Conservation (phyloP, 2,113 vertebrate species). For the Theristicus caerulescens region DNA sequence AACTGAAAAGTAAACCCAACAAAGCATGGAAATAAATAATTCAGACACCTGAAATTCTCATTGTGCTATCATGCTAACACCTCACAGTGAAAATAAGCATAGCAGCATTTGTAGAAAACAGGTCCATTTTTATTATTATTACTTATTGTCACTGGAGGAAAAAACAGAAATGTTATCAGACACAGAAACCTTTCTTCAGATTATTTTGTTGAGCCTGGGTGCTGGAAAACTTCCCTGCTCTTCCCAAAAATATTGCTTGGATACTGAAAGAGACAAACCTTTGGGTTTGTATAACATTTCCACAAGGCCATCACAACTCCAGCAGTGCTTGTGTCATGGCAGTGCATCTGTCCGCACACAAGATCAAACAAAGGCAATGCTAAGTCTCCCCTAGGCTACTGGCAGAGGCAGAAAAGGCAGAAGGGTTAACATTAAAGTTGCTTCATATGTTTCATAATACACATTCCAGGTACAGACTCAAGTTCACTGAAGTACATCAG, state of each 20-base stretch:
- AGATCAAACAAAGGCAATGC: neutral
- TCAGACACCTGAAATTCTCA: neutral
- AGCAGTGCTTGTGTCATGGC: neutral
- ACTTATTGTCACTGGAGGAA: neutral
- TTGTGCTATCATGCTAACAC: neutral
- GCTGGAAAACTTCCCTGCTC: neutral
- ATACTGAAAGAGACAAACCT: neutral
- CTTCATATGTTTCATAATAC: neutral
- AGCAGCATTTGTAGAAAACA: neutral
- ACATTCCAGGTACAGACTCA: neutral
- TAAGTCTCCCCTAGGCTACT: neutral
- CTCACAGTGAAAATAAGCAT: neutral
- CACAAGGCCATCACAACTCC: neutral
- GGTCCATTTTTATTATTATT: neutral
- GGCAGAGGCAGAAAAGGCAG: neutral
- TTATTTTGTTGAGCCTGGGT: neutral
- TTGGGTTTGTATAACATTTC: neutral
- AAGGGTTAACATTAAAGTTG: neutral
- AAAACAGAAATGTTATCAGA: neutral
- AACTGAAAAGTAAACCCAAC: neutral
- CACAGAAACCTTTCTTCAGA: neutral
- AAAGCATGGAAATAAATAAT: neutral
- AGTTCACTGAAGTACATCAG: neutral
- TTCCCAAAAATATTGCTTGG: neutral
- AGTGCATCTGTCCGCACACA: neutral